Conservation (phyloP, 2,888 invertebrate species). For the Drosophila setosimentum region DNA sequence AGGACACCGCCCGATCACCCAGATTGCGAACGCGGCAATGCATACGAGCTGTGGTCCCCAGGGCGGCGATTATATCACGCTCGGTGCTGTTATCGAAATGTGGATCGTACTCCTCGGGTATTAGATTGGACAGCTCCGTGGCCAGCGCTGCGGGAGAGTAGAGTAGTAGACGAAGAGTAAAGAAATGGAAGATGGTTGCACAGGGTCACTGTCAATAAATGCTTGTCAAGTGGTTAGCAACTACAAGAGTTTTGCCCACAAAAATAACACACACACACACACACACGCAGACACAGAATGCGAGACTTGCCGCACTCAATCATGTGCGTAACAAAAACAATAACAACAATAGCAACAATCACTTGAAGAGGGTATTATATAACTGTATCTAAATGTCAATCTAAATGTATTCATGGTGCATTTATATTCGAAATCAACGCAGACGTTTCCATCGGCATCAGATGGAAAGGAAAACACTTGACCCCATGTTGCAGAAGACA, state of each 20-base stretch:
- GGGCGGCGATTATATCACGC: conserved; percentile 92
- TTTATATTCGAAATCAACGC: conserved; percentile 56
- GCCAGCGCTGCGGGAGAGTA: conserved; percentile 51
- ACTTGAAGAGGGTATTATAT: conserved; percentile 68
- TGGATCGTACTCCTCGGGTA: conserved; percentile 86
- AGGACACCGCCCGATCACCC: conserved; percentile 92
- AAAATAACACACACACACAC: neutral
- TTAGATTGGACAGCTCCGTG: conserved; percentile 78
- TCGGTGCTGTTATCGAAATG: conserved; percentile 94
- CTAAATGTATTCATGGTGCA: conserved; percentile 78
- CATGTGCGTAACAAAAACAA: conserved; percentile 27
- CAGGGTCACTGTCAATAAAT: conserved; percentile 41
- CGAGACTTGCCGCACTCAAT: conserved; percentile 41
- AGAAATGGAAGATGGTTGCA: neutral
- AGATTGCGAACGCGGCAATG: conserved; percentile 93
- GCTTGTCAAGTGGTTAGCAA: conserved; percentile 36
- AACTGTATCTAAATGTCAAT: conserved; percentile 76
- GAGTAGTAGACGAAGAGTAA: neutral
- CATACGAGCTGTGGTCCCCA: conserved; percentile 93
- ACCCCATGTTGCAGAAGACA: conserved; percentile 41
- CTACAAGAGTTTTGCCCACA: conserved; percentile 22
- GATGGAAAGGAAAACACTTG: conserved; percentile 28
- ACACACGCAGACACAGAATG: conserved; percentile 6
- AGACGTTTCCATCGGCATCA: conserved; percentile 19
- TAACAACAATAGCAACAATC: conserved; percentile 11